Evolutionary conservation across 1,140 invertebrate species (phyloP), one percentile per base, ranked within the genome.

Genomic region (Drosophila teissieri): DNA sequence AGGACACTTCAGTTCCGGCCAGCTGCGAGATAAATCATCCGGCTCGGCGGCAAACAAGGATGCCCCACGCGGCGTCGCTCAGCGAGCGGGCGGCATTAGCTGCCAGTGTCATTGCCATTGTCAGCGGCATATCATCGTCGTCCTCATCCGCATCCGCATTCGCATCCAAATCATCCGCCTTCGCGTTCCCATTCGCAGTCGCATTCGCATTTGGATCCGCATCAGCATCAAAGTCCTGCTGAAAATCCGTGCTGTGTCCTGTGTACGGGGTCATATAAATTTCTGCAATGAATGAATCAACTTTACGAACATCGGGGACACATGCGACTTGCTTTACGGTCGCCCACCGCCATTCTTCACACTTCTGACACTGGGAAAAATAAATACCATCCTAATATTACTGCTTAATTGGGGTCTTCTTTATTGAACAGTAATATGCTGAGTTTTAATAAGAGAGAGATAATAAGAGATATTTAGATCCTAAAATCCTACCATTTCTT

Each of bases 241-340:
- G 64, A 67, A 68, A 68, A 68, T 68, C 64, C 61, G 64, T 72
- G 19, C 19, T 19, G 65, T 24, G 4, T 24, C 68, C 68, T 57
- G 65, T 56, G 52, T 56, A 64, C 68, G 27, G 72, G 64, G 65
- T 51, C 70, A 78, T 83, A 86, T 86, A 86, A 86, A 86, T 88
- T 86, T 70, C 72, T 61, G 83, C 79, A 62, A 86, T 86, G 82
- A 86, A 86, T 86, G 82, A 86, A 86, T 86, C 82, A 86, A 86
- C 79, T 83, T 86, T 86, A 86, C 84, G 82, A 78, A 86, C 79
- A 82, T 78, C 39, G 53, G 48, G 80, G 61, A 83, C 82, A 82
- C 78, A 85, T 78, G 78, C 60, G 78, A 74, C 70, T 84, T 82
- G 73, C 63, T 82, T 82, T 82, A 82, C 80, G 79, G 54, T 17